Percentiles rank a stretch among this genome's conserved stretches.
phyloP scores from a whole-genome alignment of 2,888 invertebrate genomes.

The Phaonia tiefii region DNA sequence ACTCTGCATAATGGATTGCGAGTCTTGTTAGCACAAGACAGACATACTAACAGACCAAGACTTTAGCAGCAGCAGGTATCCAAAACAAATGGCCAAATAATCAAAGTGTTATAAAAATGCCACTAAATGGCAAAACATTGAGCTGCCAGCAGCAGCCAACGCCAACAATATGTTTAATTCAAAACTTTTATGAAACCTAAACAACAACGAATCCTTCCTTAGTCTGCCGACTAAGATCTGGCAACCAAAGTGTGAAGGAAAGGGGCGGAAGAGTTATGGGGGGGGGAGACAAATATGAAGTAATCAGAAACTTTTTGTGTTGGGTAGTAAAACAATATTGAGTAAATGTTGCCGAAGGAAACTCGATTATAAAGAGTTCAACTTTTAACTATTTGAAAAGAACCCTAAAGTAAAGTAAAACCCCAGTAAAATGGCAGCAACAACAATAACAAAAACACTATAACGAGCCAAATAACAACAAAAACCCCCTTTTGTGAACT shows the following conservation, averaged over 20 bases:
- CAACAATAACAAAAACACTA: constrained; percentile 1
- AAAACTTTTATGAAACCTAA: neutral
- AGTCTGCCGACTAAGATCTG: neutral
- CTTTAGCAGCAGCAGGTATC: too few relatives aligned
- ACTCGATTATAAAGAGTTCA: constrained; percentile 5
- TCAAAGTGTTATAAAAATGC: constrained; percentile 54
- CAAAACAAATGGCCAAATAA: constrained; percentile 33
- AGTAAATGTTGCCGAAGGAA: constrained; percentile 1
- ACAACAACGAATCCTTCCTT: neutral
- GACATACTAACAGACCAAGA: too few relatives aligned
- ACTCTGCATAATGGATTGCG: too few relatives aligned
- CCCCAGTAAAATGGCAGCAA: constrained; percentile 1
- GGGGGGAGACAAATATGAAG: neutral
- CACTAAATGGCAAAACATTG: constrained; percentile 50
- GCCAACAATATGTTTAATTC: constrained; percentile 19
- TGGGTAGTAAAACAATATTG: constrained; percentile 14
- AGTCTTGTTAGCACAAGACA: too few relatives aligned
- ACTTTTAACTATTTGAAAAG: constrained; percentile 33
- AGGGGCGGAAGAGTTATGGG: neutral
- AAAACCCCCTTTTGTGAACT: constrained; percentile 33
- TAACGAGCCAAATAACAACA: constrained; percentile 8
- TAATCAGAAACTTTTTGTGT: too few relatives aligned
- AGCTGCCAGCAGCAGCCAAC: neutral
- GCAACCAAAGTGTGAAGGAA: neutral
- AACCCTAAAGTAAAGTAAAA: constrained; percentile 14